phyloP scores from a whole-genome alignment of 2,797 vertebrate species.

The Pangasius macronema region DNA sequence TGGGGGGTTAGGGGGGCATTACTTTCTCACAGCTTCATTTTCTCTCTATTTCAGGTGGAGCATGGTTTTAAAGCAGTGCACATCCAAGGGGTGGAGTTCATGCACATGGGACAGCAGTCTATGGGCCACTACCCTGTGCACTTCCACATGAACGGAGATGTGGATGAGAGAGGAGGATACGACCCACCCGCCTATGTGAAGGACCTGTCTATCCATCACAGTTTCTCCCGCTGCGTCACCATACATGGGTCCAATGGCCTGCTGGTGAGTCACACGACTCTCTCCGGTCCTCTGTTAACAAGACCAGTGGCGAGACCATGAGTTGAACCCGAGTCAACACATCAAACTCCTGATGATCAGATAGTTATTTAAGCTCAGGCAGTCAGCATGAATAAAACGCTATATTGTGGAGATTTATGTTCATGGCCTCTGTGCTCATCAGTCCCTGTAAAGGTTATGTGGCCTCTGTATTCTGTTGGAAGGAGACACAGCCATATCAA shows the following conservation, averaged over 20 bases:
- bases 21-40: neutral
- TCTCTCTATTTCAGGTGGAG: constrained; percentile 76
- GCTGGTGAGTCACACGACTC: constrained; percentile 80
- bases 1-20: neutral
- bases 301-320: neutral
- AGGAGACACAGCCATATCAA: neutral
- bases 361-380: neutral
- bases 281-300: neutral
- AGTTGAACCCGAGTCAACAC: neutral
- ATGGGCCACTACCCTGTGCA: constrained; percentile 96
- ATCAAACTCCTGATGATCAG: neutral
- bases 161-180: constrained; percentile 89
- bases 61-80: constrained; percentile 84
- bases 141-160: constrained; percentile 93
- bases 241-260: constrained; percentile 88
- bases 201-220: constrained; percentile 85
- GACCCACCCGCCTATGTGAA: constrained; percentile 83
- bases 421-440: neutral
- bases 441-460: neutral
- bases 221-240: constrained; percentile 87
- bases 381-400: neutral
- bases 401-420: constrained; percentile 6
- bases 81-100: constrained; percentile 87
- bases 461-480: neutral
- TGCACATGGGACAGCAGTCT: constrained; percentile 93